Base-by-base conservation (phyloP, 2,113 vertebrate species). In the Enhydra lutris region DNA sequence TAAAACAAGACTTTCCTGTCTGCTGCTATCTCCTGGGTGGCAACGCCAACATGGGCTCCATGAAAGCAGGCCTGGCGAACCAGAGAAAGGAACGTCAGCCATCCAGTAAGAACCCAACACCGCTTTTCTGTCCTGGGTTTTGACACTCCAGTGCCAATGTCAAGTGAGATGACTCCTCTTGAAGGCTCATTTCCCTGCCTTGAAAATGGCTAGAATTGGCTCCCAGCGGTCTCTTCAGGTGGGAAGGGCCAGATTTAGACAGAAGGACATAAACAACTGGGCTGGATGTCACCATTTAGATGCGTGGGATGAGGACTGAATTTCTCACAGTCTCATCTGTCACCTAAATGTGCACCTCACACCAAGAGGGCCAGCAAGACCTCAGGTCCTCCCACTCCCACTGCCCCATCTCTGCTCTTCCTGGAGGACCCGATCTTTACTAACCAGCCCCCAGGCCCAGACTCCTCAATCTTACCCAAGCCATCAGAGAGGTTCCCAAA, bases 351-450 rank as follows among this genome's bases (percentile, higher is more conserved):
- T 13, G 42, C 8, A n/a, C 31, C 23, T 80, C 50, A 39, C 20
- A 69, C 42, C 7, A 7, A 7, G 36, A 59, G 57, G 12, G 36
- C 45, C 57, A 57, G 34, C 1, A 29, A 89, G 67, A 52, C 23
- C 52, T 69, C 6, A 15, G 76, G 11, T 3, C 12, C 50, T 2
- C 3, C 4, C 3, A 2, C 14, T 15, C 15, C 31, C 1, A n/a
- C 12, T 3, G 50, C 52, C 42, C 12, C 1, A 55, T 26, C 21
- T 12, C 21, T 39, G 18, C 59, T 63, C 4, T 26, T 65, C 67
- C 86, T 36, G 24, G 81, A 39, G 45, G 18, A n/a, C 8, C 12
- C 6, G 2, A 31, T 17, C 36, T 80, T 59, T 63, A 65, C 47
- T 14, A 24, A 69, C 39, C 0, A 0, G 34, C 87, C 67, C 71